Percentiles rank a stretch among this genome's conserved stretches.
phyloP scores from a whole-genome alignment of 2,797 vertebrate genomes.

The Setipinna tenuifilis region DNA sequence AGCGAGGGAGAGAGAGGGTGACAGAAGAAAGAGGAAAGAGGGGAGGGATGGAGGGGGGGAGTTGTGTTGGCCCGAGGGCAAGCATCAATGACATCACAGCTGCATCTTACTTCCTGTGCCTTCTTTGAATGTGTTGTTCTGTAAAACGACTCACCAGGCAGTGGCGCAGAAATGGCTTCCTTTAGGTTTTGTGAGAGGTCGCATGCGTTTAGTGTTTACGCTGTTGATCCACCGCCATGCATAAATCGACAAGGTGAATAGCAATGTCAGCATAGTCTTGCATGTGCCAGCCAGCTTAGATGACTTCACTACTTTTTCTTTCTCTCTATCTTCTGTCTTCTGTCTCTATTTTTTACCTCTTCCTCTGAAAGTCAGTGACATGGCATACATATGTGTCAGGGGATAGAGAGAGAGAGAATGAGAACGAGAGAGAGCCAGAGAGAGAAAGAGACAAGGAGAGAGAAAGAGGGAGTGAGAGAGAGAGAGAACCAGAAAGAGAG shows the following conservation, averaged over 20 bases:
- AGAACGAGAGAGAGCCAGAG: slow-evolving; percentile 35
- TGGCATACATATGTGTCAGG: slow-evolving; percentile 72
- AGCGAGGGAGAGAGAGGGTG: slow-evolving; percentile 45
- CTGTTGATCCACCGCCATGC: neutral
- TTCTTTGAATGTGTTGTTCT: slow-evolving; percentile 13
- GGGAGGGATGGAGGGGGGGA: slow-evolving; percentile 10
- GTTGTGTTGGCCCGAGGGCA: slow-evolving; percentile 8
- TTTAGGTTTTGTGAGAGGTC: neutral
- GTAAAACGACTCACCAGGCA: neutral
- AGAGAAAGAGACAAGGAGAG: neutral
- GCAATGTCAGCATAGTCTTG: slow-evolving; percentile 61
- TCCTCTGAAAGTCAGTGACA: slow-evolving; percentile 67
- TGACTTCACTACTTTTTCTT: neutral
- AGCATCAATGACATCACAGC: slow-evolving; percentile 63
- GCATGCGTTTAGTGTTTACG: neutral
- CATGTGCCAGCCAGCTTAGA: neutral
- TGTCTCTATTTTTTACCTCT: slow-evolving; percentile 59
- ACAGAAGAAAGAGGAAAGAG: neutral
- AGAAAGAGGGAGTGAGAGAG: slow-evolving; percentile 14
- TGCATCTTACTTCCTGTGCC: slow-evolving; percentile 25
- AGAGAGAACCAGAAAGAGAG: slow-evolving; percentile 29
- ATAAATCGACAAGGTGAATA: slow-evolving; percentile 54
- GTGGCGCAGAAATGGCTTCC: neutral
- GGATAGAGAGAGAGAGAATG: slow-evolving; percentile 39
- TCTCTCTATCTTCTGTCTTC: neutral